Conservation (phyloP, 1,140 invertebrate species). For the Neotoxoptera formosana region DNA sequence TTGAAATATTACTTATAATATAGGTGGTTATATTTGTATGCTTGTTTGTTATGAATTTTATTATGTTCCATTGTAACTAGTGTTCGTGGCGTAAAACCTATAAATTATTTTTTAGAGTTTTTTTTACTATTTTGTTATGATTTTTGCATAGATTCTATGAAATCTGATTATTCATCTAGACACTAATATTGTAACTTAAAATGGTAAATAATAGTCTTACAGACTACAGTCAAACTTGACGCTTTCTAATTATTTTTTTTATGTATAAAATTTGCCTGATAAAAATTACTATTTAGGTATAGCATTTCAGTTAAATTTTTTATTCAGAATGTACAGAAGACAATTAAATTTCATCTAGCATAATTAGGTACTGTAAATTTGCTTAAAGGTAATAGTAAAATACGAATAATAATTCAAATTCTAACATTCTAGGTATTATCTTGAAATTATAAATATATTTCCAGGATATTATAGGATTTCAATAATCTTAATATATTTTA, state of each 20-base stretch:
- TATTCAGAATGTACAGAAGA: not conserved
- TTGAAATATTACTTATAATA: conserved; percentile 1
- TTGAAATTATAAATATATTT: not conserved
- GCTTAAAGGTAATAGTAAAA: not conserved
- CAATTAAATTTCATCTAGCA: not conserved
- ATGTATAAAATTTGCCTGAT: not conserved
- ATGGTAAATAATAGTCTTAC: not conserved
- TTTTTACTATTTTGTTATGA: conserved; percentile 17
- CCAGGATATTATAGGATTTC: not conserved
- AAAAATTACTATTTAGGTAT: not conserved
- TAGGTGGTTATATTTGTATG: not conserved
- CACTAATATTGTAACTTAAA: not conserved
- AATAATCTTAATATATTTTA: not conserved
- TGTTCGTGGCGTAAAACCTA: not conserved
- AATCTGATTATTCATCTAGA: conserved; percentile 1
- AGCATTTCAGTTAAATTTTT: not conserved
- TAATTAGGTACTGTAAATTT: not conserved
- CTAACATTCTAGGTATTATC: not conserved
- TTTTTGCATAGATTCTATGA: not conserved
- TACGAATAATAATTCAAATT: not conserved
- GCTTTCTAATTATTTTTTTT: not conserved
- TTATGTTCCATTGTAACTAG: not conserved
- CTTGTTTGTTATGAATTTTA: not conserved
- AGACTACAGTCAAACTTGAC: not conserved
- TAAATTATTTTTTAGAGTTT: not conserved